Evolutionary conservation across 2,888 invertebrate genomes (phyloP).

Genomic region (Caenorhabditis sinica): DNA sequence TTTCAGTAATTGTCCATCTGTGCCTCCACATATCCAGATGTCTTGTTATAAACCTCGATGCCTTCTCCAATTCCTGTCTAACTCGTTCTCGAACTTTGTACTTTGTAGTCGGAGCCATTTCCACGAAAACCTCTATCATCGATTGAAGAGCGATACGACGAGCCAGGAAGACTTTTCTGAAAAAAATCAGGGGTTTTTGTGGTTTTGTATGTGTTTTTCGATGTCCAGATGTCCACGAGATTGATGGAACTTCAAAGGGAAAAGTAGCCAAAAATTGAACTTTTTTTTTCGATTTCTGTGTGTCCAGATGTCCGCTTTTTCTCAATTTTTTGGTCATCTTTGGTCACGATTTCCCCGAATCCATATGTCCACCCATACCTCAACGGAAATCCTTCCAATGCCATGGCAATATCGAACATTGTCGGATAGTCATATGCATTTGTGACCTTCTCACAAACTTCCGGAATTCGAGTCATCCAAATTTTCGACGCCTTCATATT

Average conservation of each 20-base stretch:
- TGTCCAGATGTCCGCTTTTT: too few species aligned
- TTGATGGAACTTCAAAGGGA: too few species aligned
- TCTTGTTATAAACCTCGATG: conserved; percentile 20
- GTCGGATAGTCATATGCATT: conserved; percentile 47
- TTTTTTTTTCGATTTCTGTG: too few species aligned
- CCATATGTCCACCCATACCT: too few species aligned
- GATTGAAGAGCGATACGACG: conserved; percentile 38
- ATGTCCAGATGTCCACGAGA: too few species aligned
- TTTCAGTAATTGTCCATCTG: too few species aligned
- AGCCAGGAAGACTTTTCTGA: conserved; percentile 52
- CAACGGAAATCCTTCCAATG: conserved; percentile 56
- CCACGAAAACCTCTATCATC: conserved; percentile 24
- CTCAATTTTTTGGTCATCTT: too few species aligned
- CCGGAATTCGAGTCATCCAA: conserved; percentile 50
- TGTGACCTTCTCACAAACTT: conserved; percentile 38
- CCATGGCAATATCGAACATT: conserved; percentile 54
- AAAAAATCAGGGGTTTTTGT: too few species aligned
- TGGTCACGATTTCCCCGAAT: too few species aligned
- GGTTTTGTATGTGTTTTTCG: too few species aligned
- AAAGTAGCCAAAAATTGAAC: too few species aligned
- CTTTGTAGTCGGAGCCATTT: conserved; percentile 39
- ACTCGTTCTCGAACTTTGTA: conserved; percentile 43
- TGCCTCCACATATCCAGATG: background rate
- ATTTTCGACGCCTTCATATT: conserved; percentile 40
- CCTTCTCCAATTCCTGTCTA: conserved; percentile 48